phyloP scores from a whole-genome alignment of 2,113 vertebrate species.

The Cyanoramphus novaezelandiae region DNA sequence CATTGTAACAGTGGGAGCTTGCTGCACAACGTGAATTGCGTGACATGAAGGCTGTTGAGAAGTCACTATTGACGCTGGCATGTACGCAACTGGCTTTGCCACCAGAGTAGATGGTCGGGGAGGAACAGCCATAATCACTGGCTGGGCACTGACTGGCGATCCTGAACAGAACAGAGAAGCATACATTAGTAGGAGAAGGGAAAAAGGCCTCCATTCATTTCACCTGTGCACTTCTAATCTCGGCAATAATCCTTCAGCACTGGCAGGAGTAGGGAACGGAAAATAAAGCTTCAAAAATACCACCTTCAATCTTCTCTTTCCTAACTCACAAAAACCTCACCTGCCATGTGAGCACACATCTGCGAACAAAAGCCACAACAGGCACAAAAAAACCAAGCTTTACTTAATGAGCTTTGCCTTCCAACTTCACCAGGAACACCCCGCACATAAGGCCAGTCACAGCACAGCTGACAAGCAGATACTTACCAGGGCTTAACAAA shows the following conservation, averaged over 20 bases:
- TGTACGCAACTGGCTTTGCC: slow-evolving; percentile 87
- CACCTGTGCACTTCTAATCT: background rate
- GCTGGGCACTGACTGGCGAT: slow-evolving; percentile 91
- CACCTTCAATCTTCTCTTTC: background rate
- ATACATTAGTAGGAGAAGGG: background rate
- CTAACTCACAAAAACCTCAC: background rate
- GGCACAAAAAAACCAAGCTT: background rate
- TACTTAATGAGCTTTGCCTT: background rate
- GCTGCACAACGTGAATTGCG: slow-evolving; percentile 89
- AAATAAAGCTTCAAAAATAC: background rate
- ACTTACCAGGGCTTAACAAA: background rate
- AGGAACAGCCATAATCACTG: slow-evolving; percentile 93
- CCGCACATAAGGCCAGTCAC: background rate
- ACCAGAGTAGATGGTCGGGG: slow-evolving; percentile 79
- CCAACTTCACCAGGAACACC: background rate
- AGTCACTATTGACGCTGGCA: slow-evolving; percentile 86
- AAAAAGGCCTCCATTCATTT: background rate
- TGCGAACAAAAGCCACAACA: background rate
- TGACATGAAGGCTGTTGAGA: slow-evolving; percentile 82
- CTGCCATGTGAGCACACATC: background rate
- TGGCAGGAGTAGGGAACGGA: background rate
- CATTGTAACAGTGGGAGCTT: slow-evolving; percentile 92
- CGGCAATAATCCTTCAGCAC: background rate
- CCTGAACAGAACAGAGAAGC: slow-evolving; percentile 68
- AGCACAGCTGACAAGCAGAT: background rate